Evolutionary conservation across 2,888 invertebrate genomes (phyloP), one percentile per base, ranked within the genome.

Genomic region (Pimpla rufipes): DNA sequence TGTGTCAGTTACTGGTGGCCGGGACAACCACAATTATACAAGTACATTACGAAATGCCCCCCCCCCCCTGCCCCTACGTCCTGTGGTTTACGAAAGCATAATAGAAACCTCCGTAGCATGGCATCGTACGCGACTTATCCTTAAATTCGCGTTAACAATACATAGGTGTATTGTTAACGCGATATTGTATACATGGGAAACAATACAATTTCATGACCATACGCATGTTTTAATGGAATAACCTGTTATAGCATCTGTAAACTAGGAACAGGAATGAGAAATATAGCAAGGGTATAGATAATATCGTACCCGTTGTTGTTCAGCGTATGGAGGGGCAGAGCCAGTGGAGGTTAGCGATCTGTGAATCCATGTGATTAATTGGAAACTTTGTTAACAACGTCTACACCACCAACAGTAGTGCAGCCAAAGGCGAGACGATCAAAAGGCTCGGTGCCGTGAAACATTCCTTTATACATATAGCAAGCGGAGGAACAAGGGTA

Each of bases 341-440:
- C 21, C 10, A 10, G 8, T 21, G 29, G 5, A 29, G 29, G 29
- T 7, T 8, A 18, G 5, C 11, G n/a, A 23, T 42, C 4, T 47
- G 64, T 29, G n/a, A 52, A 74, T 40, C 37, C 66, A n/a, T 23
- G 42, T 7, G 5, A 57, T 66, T 66, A 66, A 66, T 55, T 18
- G 40, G 66, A 66, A 16, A 75, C 52, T 66, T 75, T 55, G 11
- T 42, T 55, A 75, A 75, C 55, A 35, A 42, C 5, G 18, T 45
- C 21, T 42, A 52, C 29, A 29, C 29, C 10, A 29, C 40, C n/a
- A 16, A 16, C 16, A 66, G 42, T 50, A 52, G 18, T 35, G 18
- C n/a, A 21, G 42, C 16, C 52, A 11, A 29, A 45, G 59, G 59
- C 45, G 18, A 11, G 4, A n/a, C 29, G 35, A 47, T 29, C 35